phyloP scores from a whole-genome alignment of 2,113 vertebrate genomes.

The Caracal caracal region DNA sequence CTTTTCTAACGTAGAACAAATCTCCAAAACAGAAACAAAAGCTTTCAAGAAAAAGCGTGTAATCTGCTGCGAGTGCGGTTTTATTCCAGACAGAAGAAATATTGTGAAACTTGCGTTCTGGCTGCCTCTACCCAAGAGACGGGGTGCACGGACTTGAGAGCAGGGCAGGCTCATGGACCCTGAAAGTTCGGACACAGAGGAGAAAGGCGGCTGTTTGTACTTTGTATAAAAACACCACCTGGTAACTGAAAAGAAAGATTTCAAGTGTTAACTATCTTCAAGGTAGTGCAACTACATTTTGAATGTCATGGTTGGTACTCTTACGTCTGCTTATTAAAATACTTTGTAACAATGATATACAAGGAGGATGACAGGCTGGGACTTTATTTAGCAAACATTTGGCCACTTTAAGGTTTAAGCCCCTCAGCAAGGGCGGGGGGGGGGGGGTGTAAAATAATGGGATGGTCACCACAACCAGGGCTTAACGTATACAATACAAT shows the following conservation, averaged over 20 bases:
- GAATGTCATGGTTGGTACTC: not conserved
- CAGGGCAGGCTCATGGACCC: not conserved
- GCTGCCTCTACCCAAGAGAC: not conserved
- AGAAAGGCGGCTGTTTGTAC: not conserved
- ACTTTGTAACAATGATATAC: not conserved
- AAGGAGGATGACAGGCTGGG: not conserved
- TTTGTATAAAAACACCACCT: not conserved
- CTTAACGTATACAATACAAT: not conserved
- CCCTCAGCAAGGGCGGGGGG: not conserved
- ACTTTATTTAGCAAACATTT: not conserved
- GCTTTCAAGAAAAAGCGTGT: not conserved
- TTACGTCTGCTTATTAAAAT: not conserved
- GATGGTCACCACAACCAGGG: not conserved
- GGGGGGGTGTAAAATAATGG: not conserved
- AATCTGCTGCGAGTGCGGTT: not conserved
- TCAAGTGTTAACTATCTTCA: not conserved
- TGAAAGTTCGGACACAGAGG: not conserved
- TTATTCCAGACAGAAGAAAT: not conserved
- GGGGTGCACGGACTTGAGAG: too few relatives aligned
- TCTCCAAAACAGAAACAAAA: not conserved
- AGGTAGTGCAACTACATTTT: not conserved
- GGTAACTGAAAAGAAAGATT: not conserved
- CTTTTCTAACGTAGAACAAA: not conserved
- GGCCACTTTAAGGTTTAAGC: not conserved
- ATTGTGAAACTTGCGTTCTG: not conserved